These are phyloP conservation scores for Graphium colonna DNA, from an alignment of 2,888 invertebrate species.

Conservation along the genomic window DNA sequence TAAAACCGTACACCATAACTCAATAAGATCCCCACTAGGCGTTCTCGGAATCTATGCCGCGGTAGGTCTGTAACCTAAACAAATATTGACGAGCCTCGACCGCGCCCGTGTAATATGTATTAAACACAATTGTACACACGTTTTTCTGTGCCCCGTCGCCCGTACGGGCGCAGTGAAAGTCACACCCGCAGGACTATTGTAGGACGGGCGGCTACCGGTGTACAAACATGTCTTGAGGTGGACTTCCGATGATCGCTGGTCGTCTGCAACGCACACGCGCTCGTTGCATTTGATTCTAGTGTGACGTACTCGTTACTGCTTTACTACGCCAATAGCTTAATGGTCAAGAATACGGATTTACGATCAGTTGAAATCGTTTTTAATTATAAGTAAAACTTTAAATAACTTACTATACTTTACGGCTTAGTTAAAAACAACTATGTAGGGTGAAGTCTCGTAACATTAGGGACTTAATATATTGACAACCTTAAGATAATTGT, in stretches of 20 bases:
- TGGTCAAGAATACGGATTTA: no score
- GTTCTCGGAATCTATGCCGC: slow-evolving; percentile 44
- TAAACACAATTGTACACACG: slow-evolving; percentile 49
- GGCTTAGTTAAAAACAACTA: no score
- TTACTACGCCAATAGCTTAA: no score
- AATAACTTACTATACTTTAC: no score
- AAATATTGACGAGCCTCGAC: slow-evolving; percentile 54
- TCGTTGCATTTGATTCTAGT: no score
- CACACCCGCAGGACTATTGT: slow-evolving; percentile 21
- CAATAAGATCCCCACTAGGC: slow-evolving; percentile 32
- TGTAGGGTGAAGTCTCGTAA: no score
- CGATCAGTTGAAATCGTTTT: no score
- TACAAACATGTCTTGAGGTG: neutral
- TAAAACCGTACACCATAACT: slow-evolving; percentile 27
- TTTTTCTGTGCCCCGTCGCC: slow-evolving; percentile 29
- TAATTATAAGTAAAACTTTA: no score
- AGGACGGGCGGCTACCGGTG: slow-evolving; percentile 21
- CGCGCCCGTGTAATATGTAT: slow-evolving; percentile 40
- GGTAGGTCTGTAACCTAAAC: slow-evolving; percentile 57
- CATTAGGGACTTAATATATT: no score
- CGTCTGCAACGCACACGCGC: no score
- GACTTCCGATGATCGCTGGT: neutral
- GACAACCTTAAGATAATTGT: no score
- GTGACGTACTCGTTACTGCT: no score
- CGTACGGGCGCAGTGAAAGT: slow-evolving; percentile 24